Evolutionary conservation across 2,113 vertebrate species (phyloP).

Genomic region (Odontophorus gujanensis): DNA sequence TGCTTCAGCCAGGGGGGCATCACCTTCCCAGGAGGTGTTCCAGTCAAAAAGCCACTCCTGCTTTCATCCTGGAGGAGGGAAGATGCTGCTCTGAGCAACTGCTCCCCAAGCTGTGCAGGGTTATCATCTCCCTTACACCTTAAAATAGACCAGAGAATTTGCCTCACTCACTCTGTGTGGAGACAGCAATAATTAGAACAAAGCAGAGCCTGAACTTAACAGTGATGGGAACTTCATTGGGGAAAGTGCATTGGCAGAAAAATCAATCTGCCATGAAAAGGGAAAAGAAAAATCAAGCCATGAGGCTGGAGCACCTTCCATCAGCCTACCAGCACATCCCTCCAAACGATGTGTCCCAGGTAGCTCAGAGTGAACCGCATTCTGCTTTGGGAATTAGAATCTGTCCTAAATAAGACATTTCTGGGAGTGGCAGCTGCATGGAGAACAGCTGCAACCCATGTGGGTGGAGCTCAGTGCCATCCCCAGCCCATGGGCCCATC

Average conservation of each 20-base stretch:
- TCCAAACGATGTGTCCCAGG: background rate
- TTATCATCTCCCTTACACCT: conserved; percentile 47
- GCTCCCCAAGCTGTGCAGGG: conserved; percentile 26
- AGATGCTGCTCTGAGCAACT: background rate
- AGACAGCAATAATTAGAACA: conserved; percentile 60
- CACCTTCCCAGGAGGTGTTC: background rate
- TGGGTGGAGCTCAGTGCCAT: background rate
- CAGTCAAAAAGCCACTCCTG: background rate
- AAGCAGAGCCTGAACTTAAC: conserved; percentile 42
- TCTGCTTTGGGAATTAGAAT: background rate
- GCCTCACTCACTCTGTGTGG: background rate
- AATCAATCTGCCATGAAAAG: conserved; percentile 48
- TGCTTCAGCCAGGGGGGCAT: fast-evolving
- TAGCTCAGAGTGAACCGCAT: conserved; percentile 32
- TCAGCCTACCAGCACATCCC: background rate
- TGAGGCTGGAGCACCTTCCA: background rate
- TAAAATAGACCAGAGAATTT: conserved; percentile 48
- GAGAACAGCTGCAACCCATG: background rate
- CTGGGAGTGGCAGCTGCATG: background rate
- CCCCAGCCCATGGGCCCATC: background rate
- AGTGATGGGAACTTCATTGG: conserved; percentile 3
- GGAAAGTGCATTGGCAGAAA: conserved; percentile 36
- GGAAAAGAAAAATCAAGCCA: background rate
- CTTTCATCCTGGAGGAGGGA: background rate
- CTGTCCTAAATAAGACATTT: conserved; percentile 48